Conservation (phyloP, 2,797 vertebrate genomes). For the Odontamblyopus lacepedii region DNA sequence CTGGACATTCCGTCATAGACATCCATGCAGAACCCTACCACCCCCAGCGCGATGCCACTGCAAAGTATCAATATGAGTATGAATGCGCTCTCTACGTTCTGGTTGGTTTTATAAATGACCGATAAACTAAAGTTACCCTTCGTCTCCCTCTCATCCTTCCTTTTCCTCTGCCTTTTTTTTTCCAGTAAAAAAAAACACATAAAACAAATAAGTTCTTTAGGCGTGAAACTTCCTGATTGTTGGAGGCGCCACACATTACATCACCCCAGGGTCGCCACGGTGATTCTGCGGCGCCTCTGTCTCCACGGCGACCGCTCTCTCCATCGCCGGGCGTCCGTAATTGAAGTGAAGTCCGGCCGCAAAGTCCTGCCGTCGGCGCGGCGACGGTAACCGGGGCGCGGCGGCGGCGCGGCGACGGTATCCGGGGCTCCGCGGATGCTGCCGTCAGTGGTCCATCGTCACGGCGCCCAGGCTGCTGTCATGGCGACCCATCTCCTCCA, state of each 20-base stretch:
- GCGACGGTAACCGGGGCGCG: slow-evolving; percentile 6
- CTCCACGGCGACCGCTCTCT: slow-evolving; percentile 38
- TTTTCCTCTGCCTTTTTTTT: slow-evolving; percentile 27
- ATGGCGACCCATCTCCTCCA: slow-evolving; percentile 97
- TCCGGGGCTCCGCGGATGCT: slow-evolving; percentile 1
- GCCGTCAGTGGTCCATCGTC: slow-evolving; percentile 86
- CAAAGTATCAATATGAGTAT: no score
- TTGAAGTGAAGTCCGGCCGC: slow-evolving; percentile 39
- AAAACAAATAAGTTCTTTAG: slow-evolving; percentile 47
- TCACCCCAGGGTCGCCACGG: not conserved
- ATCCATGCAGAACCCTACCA: no score
- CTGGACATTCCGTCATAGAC: no score
- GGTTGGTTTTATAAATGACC: no score
- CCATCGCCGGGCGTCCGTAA: slow-evolving; percentile 28
- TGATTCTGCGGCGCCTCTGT: slow-evolving; percentile 26
- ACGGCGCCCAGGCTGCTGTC: slow-evolving; percentile 85
- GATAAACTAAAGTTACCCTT: not conserved
- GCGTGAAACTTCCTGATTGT: slow-evolving; percentile 49
- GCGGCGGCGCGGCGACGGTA: slow-evolving; percentile 22
- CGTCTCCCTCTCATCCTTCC: slow-evolving; percentile 27
- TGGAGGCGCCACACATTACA: slow-evolving; percentile 27
- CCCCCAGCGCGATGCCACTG: no score
- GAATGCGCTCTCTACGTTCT: no score
- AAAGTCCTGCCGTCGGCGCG: slow-evolving; percentile 37
- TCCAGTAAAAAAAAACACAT: slow-evolving; percentile 46